Percentiles rank a stretch among this genome's conserved stretches.
phyloP scores from a whole-genome alignment of 2,888 invertebrate species.

The Dinocampus coccinellae region DNA sequence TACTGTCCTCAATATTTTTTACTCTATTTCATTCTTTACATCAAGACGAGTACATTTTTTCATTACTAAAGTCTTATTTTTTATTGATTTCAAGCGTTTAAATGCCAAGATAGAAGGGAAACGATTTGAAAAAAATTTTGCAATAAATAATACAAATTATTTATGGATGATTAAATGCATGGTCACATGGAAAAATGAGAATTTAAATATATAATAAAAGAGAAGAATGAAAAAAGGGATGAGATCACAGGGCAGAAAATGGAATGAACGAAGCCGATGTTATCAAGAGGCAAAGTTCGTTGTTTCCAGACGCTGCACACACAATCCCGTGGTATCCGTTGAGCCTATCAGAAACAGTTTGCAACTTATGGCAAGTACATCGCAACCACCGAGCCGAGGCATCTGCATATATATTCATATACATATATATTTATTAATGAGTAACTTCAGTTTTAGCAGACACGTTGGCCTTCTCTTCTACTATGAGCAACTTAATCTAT shows the following conservation, averaged over 20 bases:
- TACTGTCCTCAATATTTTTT: neutral
- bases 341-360: conserved; percentile 55
- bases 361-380: conserved; percentile 45
- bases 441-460: conserved; percentile 54
- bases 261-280: neutral
- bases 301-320: conserved; percentile 24
- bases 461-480: conserved; percentile 41
- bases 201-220: neutral
- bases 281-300: conserved; percentile 5
- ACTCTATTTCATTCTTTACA: neutral
- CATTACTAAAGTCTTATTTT: neutral
- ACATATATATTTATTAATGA: conserved; percentile 46
- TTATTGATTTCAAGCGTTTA: neutral
- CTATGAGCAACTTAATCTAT: conserved; percentile 53
- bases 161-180: neutral
- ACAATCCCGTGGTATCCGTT: conserved; percentile 20
- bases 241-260: neutral
- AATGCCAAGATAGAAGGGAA: neutral
- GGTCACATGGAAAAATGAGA: neutral
- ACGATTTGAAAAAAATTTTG: no score
- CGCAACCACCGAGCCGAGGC: conserved; percentile 48
- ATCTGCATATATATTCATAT: conserved; percentile 46
- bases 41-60: neutral
- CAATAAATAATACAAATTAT: neutral
- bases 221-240: neutral